Evolutionary conservation across 2,797 vertebrate genomes (phyloP).

Genomic region (Poecile montanus): DNA sequence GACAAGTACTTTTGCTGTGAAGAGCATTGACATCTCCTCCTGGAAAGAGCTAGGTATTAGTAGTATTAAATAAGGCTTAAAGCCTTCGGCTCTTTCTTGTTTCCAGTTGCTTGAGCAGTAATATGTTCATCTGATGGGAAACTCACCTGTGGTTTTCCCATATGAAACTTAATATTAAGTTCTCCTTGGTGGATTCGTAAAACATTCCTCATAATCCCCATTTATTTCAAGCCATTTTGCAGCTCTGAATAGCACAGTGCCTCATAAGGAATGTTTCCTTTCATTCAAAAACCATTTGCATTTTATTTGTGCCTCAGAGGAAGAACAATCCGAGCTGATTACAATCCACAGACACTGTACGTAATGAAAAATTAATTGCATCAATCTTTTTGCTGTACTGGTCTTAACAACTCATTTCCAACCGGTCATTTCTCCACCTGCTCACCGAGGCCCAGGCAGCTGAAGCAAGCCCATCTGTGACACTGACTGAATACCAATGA

Average conservation of each 20-base stretch:
- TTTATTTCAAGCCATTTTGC: slow-evolving; percentile 69
- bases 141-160: slow-evolving; percentile 47
- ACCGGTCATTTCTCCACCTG: slow-evolving; percentile 83
- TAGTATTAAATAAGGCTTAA: slow-evolving; percentile 27
- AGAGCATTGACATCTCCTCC: background rate
- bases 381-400: slow-evolving; percentile 83
- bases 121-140: slow-evolving; percentile 24
- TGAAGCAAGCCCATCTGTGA: slow-evolving; percentile 73
- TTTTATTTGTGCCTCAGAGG: slow-evolving; percentile 78
- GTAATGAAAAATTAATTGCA: slow-evolving; percentile 88
- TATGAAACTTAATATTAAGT: slow-evolving; percentile 42
- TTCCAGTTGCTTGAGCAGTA: slow-evolving; percentile 26
- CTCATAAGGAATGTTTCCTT: slow-evolving; percentile 70
- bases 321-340: slow-evolving; percentile 80
- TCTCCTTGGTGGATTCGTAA: slow-evolving; percentile 66
- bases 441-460: slow-evolving; percentile 73
- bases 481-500: slow-evolving; percentile 79
- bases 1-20: background rate
- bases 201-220: slow-evolving; percentile 62
- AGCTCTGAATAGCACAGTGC: slow-evolving; percentile 44
- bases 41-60: background rate
- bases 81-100: background rate
- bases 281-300: slow-evolving; percentile 74
- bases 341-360: slow-evolving; percentile 75
- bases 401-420: slow-evolving; percentile 85